A percentile compares a stretch with the other conserved stretches of the same genome.
These are phyloP conservation scores for Forbesichthys agassizii DNA, from an alignment of 2,113 vertebrate genomes.

Conservation along the genomic window DNA sequence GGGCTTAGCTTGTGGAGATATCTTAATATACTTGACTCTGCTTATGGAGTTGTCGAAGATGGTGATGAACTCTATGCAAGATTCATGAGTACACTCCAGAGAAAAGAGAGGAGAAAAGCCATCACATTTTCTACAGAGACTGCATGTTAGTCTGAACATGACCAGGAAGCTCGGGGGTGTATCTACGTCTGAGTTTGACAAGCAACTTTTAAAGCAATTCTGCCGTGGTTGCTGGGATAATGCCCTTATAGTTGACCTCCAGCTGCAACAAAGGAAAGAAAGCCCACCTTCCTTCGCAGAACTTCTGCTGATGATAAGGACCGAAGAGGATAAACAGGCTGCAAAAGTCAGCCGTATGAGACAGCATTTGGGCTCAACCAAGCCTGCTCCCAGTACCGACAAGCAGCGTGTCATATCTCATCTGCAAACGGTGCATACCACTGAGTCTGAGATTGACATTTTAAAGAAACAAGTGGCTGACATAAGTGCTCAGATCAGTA, in stretches of 20 bases:
- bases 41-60: not conserved
- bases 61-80: conserved; percentile 15
- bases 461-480: conserved; percentile 1
- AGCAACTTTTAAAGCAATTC: conserved; percentile 1
- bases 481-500: not conserved
- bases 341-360: not conserved
- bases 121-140: not conserved
- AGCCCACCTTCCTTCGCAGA: conserved; percentile 9
- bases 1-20: too few species aligned
- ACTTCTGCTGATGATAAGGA: not conserved
- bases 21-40: not conserved
- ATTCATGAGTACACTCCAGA: not conserved
- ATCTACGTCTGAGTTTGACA: not conserved
- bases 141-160: not conserved
- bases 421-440: not conserved
- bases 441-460: not conserved
- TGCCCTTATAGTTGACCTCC: not conserved
- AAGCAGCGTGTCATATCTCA: not conserved
- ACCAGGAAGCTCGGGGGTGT: not conserved
- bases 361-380: not conserved
- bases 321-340: conserved; percentile 1
- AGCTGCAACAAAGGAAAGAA: conserved; percentile 3
- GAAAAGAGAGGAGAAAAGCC: conserved; percentile 10
- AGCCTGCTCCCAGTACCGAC: not conserved
- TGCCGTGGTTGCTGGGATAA: conserved; percentile 13